Conservation (phyloP, 2,113 vertebrate species). For the Plectropomus leopardus region DNA sequence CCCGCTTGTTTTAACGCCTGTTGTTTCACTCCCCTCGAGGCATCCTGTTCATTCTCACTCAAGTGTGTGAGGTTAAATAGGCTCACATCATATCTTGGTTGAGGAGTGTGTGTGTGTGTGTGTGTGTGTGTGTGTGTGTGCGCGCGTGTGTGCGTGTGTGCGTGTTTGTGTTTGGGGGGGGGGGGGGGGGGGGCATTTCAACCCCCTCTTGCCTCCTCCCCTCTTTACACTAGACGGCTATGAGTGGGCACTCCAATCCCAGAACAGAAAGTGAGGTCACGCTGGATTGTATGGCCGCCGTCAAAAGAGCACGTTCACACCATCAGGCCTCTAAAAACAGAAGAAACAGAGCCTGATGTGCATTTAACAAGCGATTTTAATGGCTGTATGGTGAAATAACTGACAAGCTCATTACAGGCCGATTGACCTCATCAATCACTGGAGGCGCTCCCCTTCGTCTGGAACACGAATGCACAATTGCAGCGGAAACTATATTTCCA, state of each 20-base stretch:
- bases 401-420: constrained; percentile 52
- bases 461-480: constrained; percentile 42
- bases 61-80: constrained; percentile 81
- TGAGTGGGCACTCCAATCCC: constrained; percentile 62
- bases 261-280: constrained; percentile 55
- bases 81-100: constrained; percentile 73
- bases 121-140: too few species aligned
- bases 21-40: constrained; percentile 66
- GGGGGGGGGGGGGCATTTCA: too few species aligned
- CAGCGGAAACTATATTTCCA: constrained; percentile 27
- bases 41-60: constrained; percentile 69
- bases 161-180: too few species aligned
- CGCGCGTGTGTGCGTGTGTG: too few species aligned
- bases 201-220: constrained; percentile 19
- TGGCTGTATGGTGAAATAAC: constrained; percentile 51
- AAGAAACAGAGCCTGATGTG: constrained; percentile 47
- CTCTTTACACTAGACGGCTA: constrained; percentile 49
- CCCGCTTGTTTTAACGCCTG: constrained; percentile 68
- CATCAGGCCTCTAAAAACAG: constrained; percentile 19
- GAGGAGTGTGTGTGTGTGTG: too few species aligned
- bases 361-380: constrained; percentile 73
- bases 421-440: constrained; percentile 73
- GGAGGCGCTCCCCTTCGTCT: constrained; percentile 26
- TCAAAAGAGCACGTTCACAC: constrained; percentile 37
- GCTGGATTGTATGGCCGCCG: constrained; percentile 14